These are phyloP conservation scores for Nemoura dubitans DNA, from an alignment of 2,888 invertebrate genomes.

Conservation along the genomic window DNA sequence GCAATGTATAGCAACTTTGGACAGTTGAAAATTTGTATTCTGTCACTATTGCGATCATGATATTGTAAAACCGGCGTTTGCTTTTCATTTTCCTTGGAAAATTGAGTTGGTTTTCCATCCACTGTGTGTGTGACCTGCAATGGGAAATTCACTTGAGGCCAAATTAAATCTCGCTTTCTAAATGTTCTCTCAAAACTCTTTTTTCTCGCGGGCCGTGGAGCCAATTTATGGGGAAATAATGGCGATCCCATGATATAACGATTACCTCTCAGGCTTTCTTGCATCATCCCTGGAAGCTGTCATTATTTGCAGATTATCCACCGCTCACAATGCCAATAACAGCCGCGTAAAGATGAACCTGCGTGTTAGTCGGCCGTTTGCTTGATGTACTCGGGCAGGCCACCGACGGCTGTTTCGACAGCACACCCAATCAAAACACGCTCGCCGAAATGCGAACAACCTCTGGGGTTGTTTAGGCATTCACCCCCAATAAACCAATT, in stretches of 20 bases:
- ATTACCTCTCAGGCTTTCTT: background rate
- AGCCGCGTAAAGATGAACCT: background rate
- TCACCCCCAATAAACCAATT: too few relatives aligned
- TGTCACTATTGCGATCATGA: background rate
- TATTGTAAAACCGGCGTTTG: background rate
- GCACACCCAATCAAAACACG: background rate
- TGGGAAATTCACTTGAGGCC: background rate
- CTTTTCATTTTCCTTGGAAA: background rate
- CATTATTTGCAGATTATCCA: conserved; percentile 1
- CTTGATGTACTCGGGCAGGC: background rate
- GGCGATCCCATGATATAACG: conserved; percentile 7
- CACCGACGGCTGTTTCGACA: background rate
- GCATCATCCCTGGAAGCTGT: background rate
- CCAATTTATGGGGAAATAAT: background rate
- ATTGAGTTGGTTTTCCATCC: background rate
- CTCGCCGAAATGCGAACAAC: background rate
- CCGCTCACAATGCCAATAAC: background rate
- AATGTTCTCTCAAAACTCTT: background rate
- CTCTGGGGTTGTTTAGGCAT: background rate
- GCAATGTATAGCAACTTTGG: background rate
- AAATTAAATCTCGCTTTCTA: conserved; percentile 12
- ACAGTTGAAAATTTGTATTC: background rate
- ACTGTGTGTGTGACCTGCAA: background rate
- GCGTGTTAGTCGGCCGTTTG: background rate
- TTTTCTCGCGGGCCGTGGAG: background rate